Conservation (phyloP, 2,888 invertebrate genomes). For the Salpingus planirostris region DNA sequence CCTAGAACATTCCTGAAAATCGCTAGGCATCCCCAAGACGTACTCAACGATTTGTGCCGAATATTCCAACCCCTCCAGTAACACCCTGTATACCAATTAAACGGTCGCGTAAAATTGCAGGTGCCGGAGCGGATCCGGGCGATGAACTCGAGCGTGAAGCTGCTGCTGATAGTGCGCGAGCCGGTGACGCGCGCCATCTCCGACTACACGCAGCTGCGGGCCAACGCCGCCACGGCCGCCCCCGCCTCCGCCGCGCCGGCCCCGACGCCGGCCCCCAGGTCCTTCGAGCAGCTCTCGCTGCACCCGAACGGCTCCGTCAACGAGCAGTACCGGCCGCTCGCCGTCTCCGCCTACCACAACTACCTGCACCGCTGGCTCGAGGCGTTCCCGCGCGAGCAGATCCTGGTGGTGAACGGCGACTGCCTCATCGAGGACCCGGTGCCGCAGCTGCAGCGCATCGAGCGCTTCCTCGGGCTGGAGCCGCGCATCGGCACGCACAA, state of each 20-base stretch:
- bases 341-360: constrained; percentile 84
- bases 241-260: constrained; percentile 59
- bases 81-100: too few relatives aligned
- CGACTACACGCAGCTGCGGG: constrained; percentile 89
- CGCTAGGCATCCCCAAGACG: too few relatives aligned
- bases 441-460: constrained; percentile 76
- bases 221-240: constrained; percentile 69
- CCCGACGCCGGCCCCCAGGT: constrained; percentile 38
- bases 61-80: too few relatives aligned
- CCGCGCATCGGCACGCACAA: constrained; percentile 69
- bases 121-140: constrained; percentile 89
- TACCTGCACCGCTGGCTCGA: constrained; percentile 87
- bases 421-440: constrained; percentile 84
- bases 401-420: constrained; percentile 93
- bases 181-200: constrained; percentile 94
- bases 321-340: constrained; percentile 71
- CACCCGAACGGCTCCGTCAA: constrained; percentile 76
- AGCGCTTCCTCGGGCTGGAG: constrained; percentile 72
- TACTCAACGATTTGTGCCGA: too few relatives aligned
- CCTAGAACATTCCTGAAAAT: too few relatives aligned
- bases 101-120: too few relatives aligned
- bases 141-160: constrained; percentile 87
- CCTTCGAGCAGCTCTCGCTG: constrained; percentile 75
- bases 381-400: constrained; percentile 83
- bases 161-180: constrained; percentile 89